Base-by-base conservation (phyloP, 2,797 vertebrate genomes). In the Sphenopsis melanotis region DNA sequence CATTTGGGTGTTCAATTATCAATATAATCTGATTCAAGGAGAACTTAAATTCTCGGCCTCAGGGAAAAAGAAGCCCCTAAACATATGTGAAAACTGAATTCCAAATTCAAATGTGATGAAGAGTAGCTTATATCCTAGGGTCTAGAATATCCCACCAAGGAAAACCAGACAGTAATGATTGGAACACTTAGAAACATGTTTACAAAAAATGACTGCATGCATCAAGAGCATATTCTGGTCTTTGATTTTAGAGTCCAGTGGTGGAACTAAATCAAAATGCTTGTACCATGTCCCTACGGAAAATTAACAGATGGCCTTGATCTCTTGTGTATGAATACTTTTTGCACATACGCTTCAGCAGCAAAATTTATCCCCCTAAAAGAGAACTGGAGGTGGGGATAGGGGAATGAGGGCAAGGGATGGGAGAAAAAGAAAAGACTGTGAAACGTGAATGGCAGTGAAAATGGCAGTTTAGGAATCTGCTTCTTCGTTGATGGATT, bases 251-350 rank as follows among this genome's bases (percentile, higher is more conserved):
- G 57, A 81, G 56, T 95, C 82, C 88, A 83, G 36, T 42, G n/a
- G 46, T 95, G 82, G 52, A 95, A 85, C 29, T 72, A 92, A 93
- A 94, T 87, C 71, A 94, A 94, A 97, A 91, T 55, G 12, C 47
- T 90, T 79, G 20, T 53, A 77, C 29, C 7, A 23, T 63, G 46
- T 87, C 79, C 32, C 70, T 61, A 9, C 3, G 64, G 80, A 64
- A 95, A 93, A 92, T 39, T 37, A 95, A 82, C 95, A 97, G 89
- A 94, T 96, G 95, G 81, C 30, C 39, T 57, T 4, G 0, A 80
- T 89, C 72, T 89, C 78, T 88, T 36, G 27, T 84, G 66, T 70
- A 56, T 49, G 34, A 95, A 57, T 87, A 57, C 71, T 39, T 81
- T 87, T 79, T 82, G 4, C 11, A n/a, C 12, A 37, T 44, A 41